These are phyloP conservation scores for Drosophila nasuta DNA, from an alignment of 1,140 invertebrate species.

Conservation along the genomic window DNA sequence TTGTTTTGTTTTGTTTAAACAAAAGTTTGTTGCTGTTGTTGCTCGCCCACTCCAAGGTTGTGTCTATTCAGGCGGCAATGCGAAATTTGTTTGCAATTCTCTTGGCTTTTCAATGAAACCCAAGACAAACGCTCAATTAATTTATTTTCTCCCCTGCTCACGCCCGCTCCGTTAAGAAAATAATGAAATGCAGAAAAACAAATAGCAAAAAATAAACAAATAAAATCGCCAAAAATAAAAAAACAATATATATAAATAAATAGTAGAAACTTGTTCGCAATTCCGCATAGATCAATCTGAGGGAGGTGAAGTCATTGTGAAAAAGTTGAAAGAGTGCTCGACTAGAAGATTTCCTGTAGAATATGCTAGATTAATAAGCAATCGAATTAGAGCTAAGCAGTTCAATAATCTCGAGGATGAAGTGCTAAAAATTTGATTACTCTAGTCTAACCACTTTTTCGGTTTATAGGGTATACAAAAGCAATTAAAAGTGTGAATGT, in stretches of 20 bases:
- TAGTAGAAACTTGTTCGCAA: slow-evolving; percentile 23
- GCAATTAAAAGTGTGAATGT: neutral
- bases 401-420: too few species aligned
- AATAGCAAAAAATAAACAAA: slow-evolving; percentile 2
- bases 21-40: slow-evolving; percentile 25
- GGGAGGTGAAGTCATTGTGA: neutral
- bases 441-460: too few species aligned
- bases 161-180: slow-evolving; percentile 9
- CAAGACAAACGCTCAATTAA: slow-evolving; percentile 47
- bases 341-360: slow-evolving; percentile 1
- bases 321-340: neutral
- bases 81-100: slow-evolving; percentile 65
- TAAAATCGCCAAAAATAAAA: slow-evolving; percentile 14
- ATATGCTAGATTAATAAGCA: neutral
- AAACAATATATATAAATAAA: slow-evolving; percentile 24
- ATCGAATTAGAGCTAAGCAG: too few species aligned
- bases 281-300: slow-evolving; percentile 26
- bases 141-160: slow-evolving; percentile 19
- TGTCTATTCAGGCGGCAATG: slow-evolving; percentile 59
- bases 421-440: too few species aligned
- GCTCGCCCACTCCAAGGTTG: slow-evolving; percentile 49
- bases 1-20: slow-evolving; percentile 29
- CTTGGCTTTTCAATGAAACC: slow-evolving; percentile 35
- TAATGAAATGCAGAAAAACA: slow-evolving; percentile 17
- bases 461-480: slow-evolving; percentile 3